These are phyloP conservation scores for Bombus cullumanus DNA, from an alignment of 1,140 invertebrate genomes.

Conservation along the genomic window DNA sequence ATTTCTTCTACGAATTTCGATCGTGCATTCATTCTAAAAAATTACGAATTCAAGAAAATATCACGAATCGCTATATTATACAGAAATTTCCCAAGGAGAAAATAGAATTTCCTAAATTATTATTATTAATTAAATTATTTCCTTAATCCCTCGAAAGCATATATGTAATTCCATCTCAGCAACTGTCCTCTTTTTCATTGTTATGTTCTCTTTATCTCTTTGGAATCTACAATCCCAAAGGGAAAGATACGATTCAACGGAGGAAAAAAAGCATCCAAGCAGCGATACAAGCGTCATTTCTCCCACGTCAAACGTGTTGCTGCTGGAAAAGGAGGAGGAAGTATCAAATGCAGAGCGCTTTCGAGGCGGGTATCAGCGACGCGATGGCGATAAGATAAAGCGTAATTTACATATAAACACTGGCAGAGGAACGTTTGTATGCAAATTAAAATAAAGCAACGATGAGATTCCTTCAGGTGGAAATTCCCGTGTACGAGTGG, in stretches of 20 bases:
- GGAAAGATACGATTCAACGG: background rate
- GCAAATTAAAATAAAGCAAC: constrained; percentile 46
- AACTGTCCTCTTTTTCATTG: background rate
- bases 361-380: background rate
- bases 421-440: constrained; percentile 22
- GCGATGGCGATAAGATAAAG: constrained; percentile 42
- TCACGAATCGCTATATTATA: too few species aligned
- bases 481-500: background rate
- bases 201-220: background rate
- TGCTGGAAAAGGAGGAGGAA: background rate
- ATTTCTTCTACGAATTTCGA: too few species aligned
- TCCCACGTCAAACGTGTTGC: background rate
- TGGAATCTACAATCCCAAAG: background rate
- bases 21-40: too few species aligned
- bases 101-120: too few species aligned
- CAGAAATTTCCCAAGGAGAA: too few species aligned
- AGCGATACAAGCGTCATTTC: background rate
- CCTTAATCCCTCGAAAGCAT: too few species aligned
- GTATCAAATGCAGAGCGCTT: background rate
- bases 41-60: too few species aligned
- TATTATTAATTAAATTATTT: too few species aligned
- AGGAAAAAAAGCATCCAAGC: background rate
- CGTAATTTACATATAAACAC: constrained; percentile 39
- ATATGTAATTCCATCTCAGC: too few species aligned
- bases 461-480: constrained; percentile 1